phyloP scores from a whole-genome alignment of 2,797 vertebrate species.

The Acanthurus tractus region DNA sequence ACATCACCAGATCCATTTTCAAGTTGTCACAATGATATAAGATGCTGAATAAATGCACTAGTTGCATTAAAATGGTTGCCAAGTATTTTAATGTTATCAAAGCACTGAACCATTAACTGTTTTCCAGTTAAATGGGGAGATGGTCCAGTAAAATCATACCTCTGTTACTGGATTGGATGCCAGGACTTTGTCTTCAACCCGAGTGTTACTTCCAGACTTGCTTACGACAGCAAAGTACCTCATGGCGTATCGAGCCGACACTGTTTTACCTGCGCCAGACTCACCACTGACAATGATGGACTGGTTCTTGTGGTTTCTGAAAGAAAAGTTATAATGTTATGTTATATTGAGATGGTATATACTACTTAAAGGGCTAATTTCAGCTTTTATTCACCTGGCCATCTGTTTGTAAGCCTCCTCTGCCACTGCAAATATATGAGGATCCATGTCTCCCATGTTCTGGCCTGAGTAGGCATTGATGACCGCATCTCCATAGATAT shows the following conservation, averaged over 20 bases:
- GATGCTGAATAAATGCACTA: not conserved
- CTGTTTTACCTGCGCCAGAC: slow-evolving; percentile 97
- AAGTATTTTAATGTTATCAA: not conserved
- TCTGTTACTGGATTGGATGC: slow-evolving; percentile 98
- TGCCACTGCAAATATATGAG: slow-evolving; percentile 98
- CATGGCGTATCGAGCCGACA: slow-evolving; percentile 97
- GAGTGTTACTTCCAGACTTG: slow-evolving; percentile 91
- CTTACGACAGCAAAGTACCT: slow-evolving; percentile 98
- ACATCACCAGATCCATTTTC: not conserved
- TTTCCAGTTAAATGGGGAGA: not conserved
- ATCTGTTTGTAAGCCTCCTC: slow-evolving; percentile 99
- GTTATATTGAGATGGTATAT: not conserved
- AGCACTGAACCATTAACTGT: not conserved
- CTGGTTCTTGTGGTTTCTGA: slow-evolving; percentile 95
- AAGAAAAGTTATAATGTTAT: not conserved
- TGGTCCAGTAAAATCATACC: slow-evolving; percentile 77
- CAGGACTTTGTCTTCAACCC: slow-evolving; percentile 95
- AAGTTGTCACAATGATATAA: not conserved
- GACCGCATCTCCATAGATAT: slow-evolving; percentile 95
- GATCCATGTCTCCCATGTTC: slow-evolving; percentile 99
- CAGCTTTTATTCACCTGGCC: slow-evolving; percentile 89
- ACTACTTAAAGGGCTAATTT: not conserved
- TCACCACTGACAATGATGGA: slow-evolving; percentile 98
- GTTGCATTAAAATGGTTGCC: not conserved
- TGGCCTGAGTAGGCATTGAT: slow-evolving; percentile 98